Conservation (phyloP, 2,888 invertebrate genomes). For the Ormyrus pomaceus region DNA sequence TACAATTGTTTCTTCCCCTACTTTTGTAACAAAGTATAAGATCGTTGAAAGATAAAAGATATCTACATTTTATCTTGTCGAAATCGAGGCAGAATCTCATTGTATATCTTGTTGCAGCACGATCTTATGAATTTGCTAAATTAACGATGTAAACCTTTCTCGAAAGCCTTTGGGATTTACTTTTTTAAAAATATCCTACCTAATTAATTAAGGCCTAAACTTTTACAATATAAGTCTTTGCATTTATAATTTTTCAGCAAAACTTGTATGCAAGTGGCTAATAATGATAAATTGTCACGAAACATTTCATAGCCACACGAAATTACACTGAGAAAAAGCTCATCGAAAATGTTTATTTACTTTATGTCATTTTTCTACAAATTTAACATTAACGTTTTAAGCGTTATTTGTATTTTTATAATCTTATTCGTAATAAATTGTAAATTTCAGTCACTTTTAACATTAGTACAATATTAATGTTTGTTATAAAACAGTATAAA, state of each 20-base stretch:
- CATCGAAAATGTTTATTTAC: slow-evolving; percentile 9
- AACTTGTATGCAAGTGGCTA: slow-evolving; percentile 18
- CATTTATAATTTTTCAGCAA: slow-evolving; percentile 45
- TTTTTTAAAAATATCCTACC: slow-evolving; percentile 44
- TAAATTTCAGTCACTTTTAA: neutral
- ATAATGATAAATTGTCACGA: slow-evolving; percentile 28
- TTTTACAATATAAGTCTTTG: slow-evolving; percentile 52
- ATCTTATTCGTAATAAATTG: neutral
- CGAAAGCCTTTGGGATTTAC: slow-evolving; percentile 50
- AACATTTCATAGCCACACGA: slow-evolving; percentile 33
- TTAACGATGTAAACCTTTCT: slow-evolving; percentile 51
- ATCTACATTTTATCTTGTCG: slow-evolving; percentile 2
- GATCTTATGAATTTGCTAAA: slow-evolving; percentile 48
- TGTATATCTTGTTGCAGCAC: slow-evolving; percentile 13
- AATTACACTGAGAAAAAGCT: slow-evolving; percentile 24
- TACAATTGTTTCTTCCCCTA: slow-evolving; percentile 26
- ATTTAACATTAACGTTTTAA: neutral
- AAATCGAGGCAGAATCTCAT: slow-evolving; percentile 40
- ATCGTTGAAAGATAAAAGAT: slow-evolving; percentile 40
- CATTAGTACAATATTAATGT: slow-evolving; percentile 1
- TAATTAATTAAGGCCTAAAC: slow-evolving; percentile 55
- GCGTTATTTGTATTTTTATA: neutral
- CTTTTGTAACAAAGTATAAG: slow-evolving; percentile 47
- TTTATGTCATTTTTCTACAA: neutral
- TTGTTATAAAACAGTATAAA: neutral